Conservation (phyloP, 2,797 vertebrate genomes). For the Psittacula derbiana region DNA sequence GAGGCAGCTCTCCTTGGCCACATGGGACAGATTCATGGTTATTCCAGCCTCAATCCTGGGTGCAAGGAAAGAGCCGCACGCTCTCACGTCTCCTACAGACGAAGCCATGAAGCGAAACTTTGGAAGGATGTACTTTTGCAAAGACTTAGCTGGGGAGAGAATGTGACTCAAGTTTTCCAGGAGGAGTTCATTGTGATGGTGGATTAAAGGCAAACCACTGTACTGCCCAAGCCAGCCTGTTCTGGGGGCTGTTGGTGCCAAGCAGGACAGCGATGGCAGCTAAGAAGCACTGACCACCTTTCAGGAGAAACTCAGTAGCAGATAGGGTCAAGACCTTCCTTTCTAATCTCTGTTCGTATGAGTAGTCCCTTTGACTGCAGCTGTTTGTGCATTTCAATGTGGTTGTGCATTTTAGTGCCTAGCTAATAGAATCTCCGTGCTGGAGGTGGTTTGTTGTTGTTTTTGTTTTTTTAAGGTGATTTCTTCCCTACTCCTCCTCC, state of each 20-base stretch:
- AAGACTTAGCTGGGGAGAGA: background rate
- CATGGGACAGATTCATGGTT: accelerated
- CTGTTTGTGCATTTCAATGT: slow-evolving; percentile 33
- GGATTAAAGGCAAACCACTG: background rate
- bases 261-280: background rate
- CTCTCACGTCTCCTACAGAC: background rate
- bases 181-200: background rate
- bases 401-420: slow-evolving; percentile 33
- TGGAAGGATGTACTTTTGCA: background rate
- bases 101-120: background rate
- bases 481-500: background rate
- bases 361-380: slow-evolving; percentile 15
- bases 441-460: slow-evolving; percentile 38
- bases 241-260: background rate
- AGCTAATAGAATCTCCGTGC: slow-evolving; percentile 17
- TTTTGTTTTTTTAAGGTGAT: slow-evolving; percentile 42
- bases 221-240: background rate
- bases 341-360: background rate
- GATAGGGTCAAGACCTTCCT: background rate
- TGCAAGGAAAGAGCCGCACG: accelerated
- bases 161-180: background rate
- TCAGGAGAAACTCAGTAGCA: background rate
- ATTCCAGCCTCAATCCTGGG: background rate
- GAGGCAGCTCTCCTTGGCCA: background rate
- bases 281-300: background rate